These are phyloP conservation scores for Manis javanica DNA, from an alignment of 2,797 vertebrate species.

Conservation along the genomic window DNA sequence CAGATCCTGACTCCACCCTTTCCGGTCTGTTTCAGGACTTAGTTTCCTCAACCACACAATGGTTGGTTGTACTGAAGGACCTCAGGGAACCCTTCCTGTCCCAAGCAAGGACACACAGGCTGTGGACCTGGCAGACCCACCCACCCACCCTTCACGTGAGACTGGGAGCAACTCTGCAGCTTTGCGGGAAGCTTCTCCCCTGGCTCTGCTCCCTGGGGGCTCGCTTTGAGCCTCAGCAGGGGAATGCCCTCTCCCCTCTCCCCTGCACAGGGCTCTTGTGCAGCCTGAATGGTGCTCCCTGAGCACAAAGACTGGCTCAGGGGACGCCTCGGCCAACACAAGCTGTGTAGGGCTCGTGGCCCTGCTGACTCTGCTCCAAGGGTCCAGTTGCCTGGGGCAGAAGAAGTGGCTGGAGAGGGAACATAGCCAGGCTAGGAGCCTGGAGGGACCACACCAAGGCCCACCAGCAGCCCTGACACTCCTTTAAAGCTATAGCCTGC, in stretches of 20 bases:
- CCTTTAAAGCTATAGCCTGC: background rate
- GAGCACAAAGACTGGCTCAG: fast-evolving
- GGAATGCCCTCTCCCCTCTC: fast-evolving
- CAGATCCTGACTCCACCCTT: background rate
- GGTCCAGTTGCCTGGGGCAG: background rate
- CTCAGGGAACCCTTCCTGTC: background rate
- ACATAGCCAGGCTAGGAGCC: background rate
- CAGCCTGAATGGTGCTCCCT: background rate
- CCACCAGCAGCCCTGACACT: background rate
- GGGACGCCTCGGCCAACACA: fast-evolving
- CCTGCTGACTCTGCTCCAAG: fast-evolving
- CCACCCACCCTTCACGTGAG: background rate
- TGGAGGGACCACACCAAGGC: background rate
- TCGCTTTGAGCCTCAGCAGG: fast-evolving
- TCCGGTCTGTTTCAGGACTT: background rate
- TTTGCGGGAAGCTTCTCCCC: background rate
- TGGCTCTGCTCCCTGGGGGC: background rate
- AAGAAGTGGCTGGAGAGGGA: background rate
- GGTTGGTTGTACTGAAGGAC: background rate
- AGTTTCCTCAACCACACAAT: background rate
- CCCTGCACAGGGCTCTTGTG: fast-evolving
- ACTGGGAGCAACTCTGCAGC: fast-evolving
- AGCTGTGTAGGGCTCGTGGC: background rate
- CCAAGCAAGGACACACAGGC: background rate
- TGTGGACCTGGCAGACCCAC: background rate